A percentile compares a stretch with the other conserved stretches of the same genome.
Conservation (phyloP, 1,140 invertebrate species). For the Megathymus violae region DNA sequence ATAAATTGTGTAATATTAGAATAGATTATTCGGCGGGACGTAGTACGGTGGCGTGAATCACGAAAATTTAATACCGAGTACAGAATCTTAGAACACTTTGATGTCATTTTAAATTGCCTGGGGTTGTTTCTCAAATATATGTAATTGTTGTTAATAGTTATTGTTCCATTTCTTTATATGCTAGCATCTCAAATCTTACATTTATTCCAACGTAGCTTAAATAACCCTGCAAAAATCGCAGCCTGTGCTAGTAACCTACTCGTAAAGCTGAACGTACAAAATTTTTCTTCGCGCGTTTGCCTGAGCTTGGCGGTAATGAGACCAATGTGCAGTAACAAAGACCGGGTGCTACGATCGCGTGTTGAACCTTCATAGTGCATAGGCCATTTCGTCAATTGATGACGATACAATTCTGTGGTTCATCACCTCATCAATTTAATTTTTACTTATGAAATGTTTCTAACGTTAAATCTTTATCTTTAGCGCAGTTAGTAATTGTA, state of each 20-base stretch:
- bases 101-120: no score
- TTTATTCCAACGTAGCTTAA: no score
- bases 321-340: constrained; percentile 9
- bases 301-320: constrained; percentile 4
- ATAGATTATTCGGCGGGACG: no score
- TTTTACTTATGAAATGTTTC: not conserved
- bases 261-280: not conserved
- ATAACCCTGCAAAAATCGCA: no score
- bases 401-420: constrained; percentile 10
- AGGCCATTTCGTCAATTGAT: constrained; percentile 10
- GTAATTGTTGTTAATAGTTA: no score
- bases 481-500: not conserved
- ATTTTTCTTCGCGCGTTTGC: constrained; percentile 5
- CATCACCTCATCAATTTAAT: constrained; percentile 9
- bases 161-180: no score
- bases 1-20: no score
- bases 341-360: constrained; percentile 8
- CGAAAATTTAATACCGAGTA: no score
- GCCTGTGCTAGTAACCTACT: not conserved
- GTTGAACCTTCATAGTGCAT: constrained; percentile 4
- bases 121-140: no score
- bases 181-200: no score
- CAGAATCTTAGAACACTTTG: no score
- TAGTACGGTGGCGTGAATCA: no score
- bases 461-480: not conserved